These are phyloP conservation scores for Solea solea DNA, from an alignment of 2,113 vertebrate species.

Conservation along the genomic window DNA sequence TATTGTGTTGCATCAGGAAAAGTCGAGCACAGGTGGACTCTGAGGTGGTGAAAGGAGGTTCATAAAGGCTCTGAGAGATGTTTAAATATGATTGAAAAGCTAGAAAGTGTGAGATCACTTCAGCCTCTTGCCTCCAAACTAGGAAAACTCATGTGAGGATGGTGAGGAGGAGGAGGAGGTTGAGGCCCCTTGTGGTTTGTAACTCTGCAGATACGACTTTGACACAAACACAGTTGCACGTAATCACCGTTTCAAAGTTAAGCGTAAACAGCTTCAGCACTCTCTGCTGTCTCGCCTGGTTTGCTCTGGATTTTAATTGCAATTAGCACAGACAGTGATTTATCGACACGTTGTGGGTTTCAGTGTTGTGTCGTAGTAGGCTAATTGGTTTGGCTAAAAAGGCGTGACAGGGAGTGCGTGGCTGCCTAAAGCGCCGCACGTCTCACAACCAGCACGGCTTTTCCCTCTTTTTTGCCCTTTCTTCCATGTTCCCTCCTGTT, in stretches of 20 bases:
- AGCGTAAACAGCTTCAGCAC: slow-evolving; percentile 62
- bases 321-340: slow-evolving; percentile 77
- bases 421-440: slow-evolving; percentile 17
- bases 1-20: no score
- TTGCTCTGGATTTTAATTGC: slow-evolving; percentile 78
- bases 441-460: background rate
- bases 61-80: background rate
- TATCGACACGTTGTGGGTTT: slow-evolving; percentile 67
- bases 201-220: slow-evolving; percentile 58
- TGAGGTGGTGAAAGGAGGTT: no score
- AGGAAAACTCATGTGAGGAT: background rate
- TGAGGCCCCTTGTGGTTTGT: slow-evolving; percentile 42
- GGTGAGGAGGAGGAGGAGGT: slow-evolving; percentile 37
- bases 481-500: slow-evolving; percentile 8
- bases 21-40: no score
- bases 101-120: slow-evolving; percentile 1
- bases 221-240: slow-evolving; percentile 51
- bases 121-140: slow-evolving; percentile 30
- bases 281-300: slow-evolving; percentile 72
- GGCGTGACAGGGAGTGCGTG: slow-evolving; percentile 63
- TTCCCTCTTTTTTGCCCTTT: background rate
- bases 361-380: slow-evolving; percentile 48
- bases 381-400: slow-evolving; percentile 82
- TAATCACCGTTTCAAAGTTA: slow-evolving; percentile 66
- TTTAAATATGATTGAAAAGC: slow-evolving; percentile 32